These are phyloP conservation scores for Pristionchus mayeri DNA, from an alignment of 2,888 invertebrate genomes.

Conservation along the genomic window DNA sequence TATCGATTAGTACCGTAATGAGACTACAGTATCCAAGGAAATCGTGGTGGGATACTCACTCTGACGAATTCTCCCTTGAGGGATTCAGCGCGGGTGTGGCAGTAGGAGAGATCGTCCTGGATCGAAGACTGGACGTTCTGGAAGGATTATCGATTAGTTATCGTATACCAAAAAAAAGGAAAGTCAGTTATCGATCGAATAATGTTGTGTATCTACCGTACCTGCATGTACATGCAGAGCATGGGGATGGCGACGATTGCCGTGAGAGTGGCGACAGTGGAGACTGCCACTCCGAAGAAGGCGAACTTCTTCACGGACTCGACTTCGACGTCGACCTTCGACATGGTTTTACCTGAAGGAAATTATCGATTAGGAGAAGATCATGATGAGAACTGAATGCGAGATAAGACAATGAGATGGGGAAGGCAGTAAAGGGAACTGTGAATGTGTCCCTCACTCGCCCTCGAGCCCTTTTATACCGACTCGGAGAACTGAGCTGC, in stretches of 20 bases:
- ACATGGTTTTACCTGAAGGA: not conserved
- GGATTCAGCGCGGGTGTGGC: slow-evolving; percentile 43
- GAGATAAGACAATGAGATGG: too few relatives aligned
- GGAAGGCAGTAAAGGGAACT: not conserved
- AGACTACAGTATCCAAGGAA: too few relatives aligned
- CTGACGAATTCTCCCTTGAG: slow-evolving; percentile 45
- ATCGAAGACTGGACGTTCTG: slow-evolving; percentile 47
- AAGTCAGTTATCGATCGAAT: not conserved
- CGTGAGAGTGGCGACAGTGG: slow-evolving; percentile 62
- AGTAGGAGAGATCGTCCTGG: slow-evolving; percentile 45
- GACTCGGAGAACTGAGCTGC: not conserved
- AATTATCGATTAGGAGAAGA: not conserved
- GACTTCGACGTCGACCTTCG: slow-evolving; percentile 38
- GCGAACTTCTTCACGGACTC: slow-evolving; percentile 58
- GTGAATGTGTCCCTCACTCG: slow-evolving; percentile 51
- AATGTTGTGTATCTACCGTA: not conserved
- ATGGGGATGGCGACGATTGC: slow-evolving; percentile 66
- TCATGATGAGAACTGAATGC: too few relatives aligned
- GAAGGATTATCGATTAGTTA: slow-evolving; percentile 53
- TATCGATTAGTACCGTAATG: not conserved
- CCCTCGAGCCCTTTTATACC: slow-evolving; percentile 59
- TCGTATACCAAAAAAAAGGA: too few relatives aligned
- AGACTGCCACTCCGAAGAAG: slow-evolving; percentile 62
- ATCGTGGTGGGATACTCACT: not conserved
- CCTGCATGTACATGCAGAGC: slow-evolving; percentile 65